Evolutionary conservation across 2,888 invertebrate species (phyloP), one percentile per base, ranked within the genome.

Genomic region (Drosophila nr. fundita): DNA sequence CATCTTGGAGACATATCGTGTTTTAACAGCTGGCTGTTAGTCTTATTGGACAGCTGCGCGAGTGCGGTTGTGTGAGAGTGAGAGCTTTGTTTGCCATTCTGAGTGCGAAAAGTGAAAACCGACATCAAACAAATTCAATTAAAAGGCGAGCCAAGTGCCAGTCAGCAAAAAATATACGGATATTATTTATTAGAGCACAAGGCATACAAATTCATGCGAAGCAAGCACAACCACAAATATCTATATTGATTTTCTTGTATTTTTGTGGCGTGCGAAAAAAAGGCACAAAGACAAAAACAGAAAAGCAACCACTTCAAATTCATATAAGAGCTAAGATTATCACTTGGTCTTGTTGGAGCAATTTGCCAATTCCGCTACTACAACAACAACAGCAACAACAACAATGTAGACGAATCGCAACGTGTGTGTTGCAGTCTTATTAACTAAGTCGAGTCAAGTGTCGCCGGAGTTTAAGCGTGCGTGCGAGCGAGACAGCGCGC

Each of bases 221-320:
- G 29, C 27, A 32, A 49, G 29, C 34, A 30, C 38, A 66, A 40
- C 49, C n/a, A n/a, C 50, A 55, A 64, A 66, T 66, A 72, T 66
- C 58, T 63, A 53, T 87, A 87, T 87, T 87, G 83, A 87, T 87
- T 87, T 87, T 84, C 65, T 70, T 71, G 63, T 63, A 15, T 45
- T 45, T 61, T 72, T 70, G 76, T 78, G 69, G 29, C 29, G 62
- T 64, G 59, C 54, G 68, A 34, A 64, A 71, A 70, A 76, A 48
- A 24, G 52, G 58, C 59, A 45, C 4, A 24, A 45, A 27, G 76
- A 67, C 70, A 68, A 55, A 67, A 70, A 72, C 24, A 54, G 13
- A 52, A 34, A 53, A 53, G 65, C 79, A 79, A 82, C 74, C 80
- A 85, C 88, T 77, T 79, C 15, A 52, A 55, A 62, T 62, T 62